These are phyloP conservation scores for Aptenodytes forsteri DNA, from an alignment of 2,113 vertebrate genomes.

Conservation along the genomic window DNA sequence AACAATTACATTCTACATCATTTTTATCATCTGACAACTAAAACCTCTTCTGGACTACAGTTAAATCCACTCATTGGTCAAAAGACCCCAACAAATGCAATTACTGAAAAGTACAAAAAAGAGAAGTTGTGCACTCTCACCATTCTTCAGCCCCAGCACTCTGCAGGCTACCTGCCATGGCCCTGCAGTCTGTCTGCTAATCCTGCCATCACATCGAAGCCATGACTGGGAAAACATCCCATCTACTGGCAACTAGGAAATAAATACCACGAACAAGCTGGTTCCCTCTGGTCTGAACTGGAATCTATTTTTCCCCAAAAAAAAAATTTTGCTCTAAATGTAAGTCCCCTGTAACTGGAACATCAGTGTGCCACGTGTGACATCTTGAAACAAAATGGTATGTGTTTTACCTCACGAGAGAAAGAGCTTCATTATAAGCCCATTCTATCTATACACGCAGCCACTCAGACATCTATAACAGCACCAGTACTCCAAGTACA, in stretches of 20 bases:
- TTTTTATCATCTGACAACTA: neutral
- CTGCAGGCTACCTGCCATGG: rapidly evolving
- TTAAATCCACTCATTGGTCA: neutral
- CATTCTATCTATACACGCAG: neutral
- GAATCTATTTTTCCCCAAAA: rapidly evolving
- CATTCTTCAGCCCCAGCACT: neutral
- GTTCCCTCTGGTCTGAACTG: neutral
- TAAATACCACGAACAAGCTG: neutral
- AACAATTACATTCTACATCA: neutral
- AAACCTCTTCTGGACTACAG: neutral
- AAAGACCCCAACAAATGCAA: neutral
- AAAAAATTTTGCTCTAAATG: neutral
- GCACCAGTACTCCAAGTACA: neutral
- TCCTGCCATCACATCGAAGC: neutral
- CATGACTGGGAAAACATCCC: neutral
- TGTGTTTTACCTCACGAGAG: neutral
- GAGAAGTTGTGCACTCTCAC: neutral
- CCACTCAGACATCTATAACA: neutral
- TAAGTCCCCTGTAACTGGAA: neutral
- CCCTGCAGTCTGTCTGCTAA: neutral
- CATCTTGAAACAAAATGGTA: neutral
- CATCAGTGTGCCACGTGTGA: neutral
- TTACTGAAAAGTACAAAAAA: neutral
- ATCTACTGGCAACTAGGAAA: neutral
- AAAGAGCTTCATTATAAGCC: neutral